Evolutionary conservation across 2,113 vertebrate species (phyloP), one percentile per base, ranked within the genome.

Genomic region (Atlantisia rogersi): DNA sequence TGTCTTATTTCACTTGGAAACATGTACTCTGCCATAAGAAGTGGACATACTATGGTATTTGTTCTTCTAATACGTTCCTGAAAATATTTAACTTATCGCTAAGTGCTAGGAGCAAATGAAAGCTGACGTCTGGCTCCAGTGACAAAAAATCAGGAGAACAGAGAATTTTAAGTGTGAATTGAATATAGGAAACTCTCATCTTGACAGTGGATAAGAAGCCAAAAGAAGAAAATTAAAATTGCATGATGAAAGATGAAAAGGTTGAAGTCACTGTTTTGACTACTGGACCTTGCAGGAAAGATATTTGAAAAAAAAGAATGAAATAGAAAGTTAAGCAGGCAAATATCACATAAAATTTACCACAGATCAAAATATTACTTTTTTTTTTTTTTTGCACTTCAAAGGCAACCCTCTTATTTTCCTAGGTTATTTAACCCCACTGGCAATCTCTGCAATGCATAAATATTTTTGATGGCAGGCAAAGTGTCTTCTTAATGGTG

Each of bases 391-490:
- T 96, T 91, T 96, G 87, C 91, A 97, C 86, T 97, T 97, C 91
- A 97, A 97, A 98, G 88, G 39, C 71, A 96, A 79, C 42, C 53
- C 55, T 96, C 84, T 92, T 96, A 95, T 97, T 98, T 98, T 97
- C 94, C 79, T 90, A 97, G 93, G 92, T 97, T 97, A 92, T 97
- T 97, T 97, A 97, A 97, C 92, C 94, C 93, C 76, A 37, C 88
- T 96, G 93, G 92, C 95, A 98, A 94, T 96, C 87, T 97, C 65
- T 92, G 82, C 60, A 95, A 68, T 95, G 81, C 94, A 96, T 97
- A 97, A 97, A 87, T 97, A 97, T 94, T 97, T 96, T 94, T 95
- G 93, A 96, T 94, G 81, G 53, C 92, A 96, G 96, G 94, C 86
- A 93, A 97, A 97, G 74, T 84, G 50, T 95, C 92, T 85, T 94